phyloP scores from a whole-genome alignment of 2,797 vertebrate genomes.

The Sarcoramphus papa region DNA sequence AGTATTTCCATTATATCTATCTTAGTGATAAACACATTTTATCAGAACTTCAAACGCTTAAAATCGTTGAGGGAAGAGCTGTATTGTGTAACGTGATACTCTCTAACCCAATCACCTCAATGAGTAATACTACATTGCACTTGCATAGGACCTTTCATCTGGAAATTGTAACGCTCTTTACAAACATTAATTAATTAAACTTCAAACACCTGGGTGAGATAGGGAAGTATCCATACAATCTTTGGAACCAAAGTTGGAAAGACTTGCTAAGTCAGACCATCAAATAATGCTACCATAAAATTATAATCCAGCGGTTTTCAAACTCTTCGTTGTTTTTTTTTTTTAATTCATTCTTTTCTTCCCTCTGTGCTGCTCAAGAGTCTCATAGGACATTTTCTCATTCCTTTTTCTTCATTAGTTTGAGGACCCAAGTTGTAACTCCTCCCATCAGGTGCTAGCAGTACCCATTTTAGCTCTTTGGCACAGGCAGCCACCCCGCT shows the following conservation, averaged over 20 bases:
- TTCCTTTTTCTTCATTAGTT: slow-evolving; percentile 3
- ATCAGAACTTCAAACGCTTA: slow-evolving; percentile 69
- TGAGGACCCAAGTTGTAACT: background rate
- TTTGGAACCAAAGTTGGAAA: slow-evolving; percentile 64
- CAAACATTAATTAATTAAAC: slow-evolving; percentile 72
- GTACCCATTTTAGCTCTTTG: background rate
- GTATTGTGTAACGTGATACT: slow-evolving; percentile 72
- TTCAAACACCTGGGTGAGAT: slow-evolving; percentile 62
- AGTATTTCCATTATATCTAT: slow-evolving; percentile 66
- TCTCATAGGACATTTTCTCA: background rate
- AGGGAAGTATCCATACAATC: slow-evolving; percentile 60
- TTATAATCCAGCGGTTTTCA: slow-evolving; percentile 58
- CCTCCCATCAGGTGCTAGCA: background rate
- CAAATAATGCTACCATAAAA: slow-evolving; percentile 51
- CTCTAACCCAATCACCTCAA: slow-evolving; percentile 62
- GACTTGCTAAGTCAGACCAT: slow-evolving; percentile 60
- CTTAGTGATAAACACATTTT: slow-evolving; percentile 66
- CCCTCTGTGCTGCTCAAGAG: background rate
- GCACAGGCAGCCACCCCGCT: background rate
- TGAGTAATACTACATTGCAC: slow-evolving; percentile 66
- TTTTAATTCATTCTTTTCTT: background rate
- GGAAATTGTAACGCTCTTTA: slow-evolving; percentile 65
- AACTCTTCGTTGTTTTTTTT: background rate
- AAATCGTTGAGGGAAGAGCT: slow-evolving; percentile 67
- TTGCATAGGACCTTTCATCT: slow-evolving; percentile 69